Base-by-base conservation (phyloP, 2,797 vertebrate species). In the Brachyrhaphis roseni region DNA sequence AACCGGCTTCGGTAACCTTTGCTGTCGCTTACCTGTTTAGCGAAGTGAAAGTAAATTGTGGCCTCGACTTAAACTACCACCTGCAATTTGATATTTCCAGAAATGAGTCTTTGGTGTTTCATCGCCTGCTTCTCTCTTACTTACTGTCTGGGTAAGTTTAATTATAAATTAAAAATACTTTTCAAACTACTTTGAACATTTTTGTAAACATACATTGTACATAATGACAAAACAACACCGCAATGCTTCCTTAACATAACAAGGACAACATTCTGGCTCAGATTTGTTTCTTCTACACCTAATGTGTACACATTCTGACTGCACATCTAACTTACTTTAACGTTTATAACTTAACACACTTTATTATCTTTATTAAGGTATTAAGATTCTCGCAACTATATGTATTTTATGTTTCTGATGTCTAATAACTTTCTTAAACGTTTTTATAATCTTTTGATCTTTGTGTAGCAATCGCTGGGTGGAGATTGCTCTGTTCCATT, bases 91-190 rank as follows among this genome's bases (percentile, higher is more conserved):
- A 7, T 2, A 3, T 6, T 16, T 28, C 45, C 7, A 23, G 2
- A 23, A 55, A 81, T 81, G 90, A 45, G 1, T 49, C 15, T 0
- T 43, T 0, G 7, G 1, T 36, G 0, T 55, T 64, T 80, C 13
- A 6, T 82, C 43, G 5, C 0, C 1, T 66, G 0, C 4, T 23
- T 53, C 1, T 5, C 68, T 8, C 20, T 72, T 2, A 0, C 8
- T 8, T 5, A 2, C 20, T 45, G 0, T 1, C 0, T 62, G 0
- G 91, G 82, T 83, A 5, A 80, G 78, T 80, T 45, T 45, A 16
- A 34, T 4, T 31, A 26, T 23, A 26, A 2, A 46, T 46, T 2
- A 8, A 71, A n/a, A 72, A 46, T 7, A 45, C 39, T 45, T 43
- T 46, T 45, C n/a, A 46, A 72, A 72, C 41, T 28, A 28, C 12